phyloP scores from a whole-genome alignment of 2,113 vertebrate species.

The Sinocyclocheilus anshuiensis region DNA sequence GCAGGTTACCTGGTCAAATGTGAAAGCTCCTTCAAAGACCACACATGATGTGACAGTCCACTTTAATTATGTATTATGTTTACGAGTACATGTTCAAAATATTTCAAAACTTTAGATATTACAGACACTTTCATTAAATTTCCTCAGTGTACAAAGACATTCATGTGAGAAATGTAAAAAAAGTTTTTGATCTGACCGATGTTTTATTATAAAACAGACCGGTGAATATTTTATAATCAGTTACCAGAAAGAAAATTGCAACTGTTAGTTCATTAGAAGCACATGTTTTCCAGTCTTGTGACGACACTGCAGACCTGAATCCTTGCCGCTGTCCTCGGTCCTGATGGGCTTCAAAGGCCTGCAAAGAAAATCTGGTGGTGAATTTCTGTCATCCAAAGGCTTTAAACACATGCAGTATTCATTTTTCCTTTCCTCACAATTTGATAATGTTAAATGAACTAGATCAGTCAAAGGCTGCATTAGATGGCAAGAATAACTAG shows the following conservation, averaged over 20 bases:
- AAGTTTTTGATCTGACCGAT: background rate
- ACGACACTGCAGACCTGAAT: background rate
- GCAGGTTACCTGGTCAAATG: slow-evolving; percentile 12
- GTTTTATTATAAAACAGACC: background rate
- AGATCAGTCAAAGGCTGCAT: slow-evolving; percentile 5
- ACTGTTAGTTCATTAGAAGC: background rate
- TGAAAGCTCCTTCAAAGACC: background rate
- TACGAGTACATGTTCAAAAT: background rate
- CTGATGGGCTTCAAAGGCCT: slow-evolving; percentile 2
- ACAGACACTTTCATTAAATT: background rate
- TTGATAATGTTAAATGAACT: background rate
- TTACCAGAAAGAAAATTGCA: background rate
- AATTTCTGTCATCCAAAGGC: background rate
- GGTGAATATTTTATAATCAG: background rate
- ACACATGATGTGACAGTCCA: background rate
- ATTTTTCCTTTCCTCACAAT: background rate
- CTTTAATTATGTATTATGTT: background rate
- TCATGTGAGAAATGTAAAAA: background rate
- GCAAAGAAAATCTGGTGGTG: background rate
- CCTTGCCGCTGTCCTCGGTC: background rate
- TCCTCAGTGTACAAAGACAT: slow-evolving; percentile 10
- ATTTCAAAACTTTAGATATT: background rate
- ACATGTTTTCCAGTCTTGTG: slow-evolving; percentile 1
- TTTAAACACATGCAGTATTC: background rate
- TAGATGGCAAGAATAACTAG: background rate